Evolutionary conservation across 2,797 vertebrate genomes (phyloP).

Genomic region (Phrynocephalus guinanensis): DNA sequence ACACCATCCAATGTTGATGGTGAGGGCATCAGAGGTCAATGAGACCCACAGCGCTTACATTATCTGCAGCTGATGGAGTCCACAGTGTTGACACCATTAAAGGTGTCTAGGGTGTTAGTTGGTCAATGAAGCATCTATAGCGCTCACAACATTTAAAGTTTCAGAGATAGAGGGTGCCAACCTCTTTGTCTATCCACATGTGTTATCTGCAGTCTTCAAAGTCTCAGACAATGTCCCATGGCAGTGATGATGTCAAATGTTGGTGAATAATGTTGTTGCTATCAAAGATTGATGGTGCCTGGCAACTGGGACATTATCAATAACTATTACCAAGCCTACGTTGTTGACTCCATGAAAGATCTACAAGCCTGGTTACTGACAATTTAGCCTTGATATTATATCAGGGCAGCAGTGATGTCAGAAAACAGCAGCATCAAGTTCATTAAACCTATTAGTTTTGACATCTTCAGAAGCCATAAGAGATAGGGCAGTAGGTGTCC

Average conservation of each 20-base stretch:
- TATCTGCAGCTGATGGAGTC: constrained; percentile 31
- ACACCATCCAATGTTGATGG: constrained; percentile 31
- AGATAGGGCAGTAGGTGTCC: neutral
- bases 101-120: constrained; percentile 19
- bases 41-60: constrained; percentile 33
- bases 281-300: constrained; percentile 15
- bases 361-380: constrained; percentile 14
- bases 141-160: constrained; percentile 31
- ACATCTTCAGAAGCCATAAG: constrained; percentile 22
- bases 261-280: constrained; percentile 11
- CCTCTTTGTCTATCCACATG: constrained; percentile 35
- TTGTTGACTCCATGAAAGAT: constrained; percentile 16
- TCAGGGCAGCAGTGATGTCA: constrained; percentile 20
- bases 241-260: constrained; percentile 27
- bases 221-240: constrained; percentile 28
- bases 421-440: constrained; percentile 22
- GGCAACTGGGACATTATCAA: constrained; percentile 15
- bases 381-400: constrained; percentile 26
- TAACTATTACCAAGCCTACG: constrained; percentile 20
- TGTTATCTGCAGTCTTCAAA: constrained; percentile 25
- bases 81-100: constrained; percentile 41
- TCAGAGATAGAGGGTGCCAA: constrained; percentile 23
- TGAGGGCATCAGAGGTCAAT: constrained; percentile 28
- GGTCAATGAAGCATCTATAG: constrained; percentile 18
- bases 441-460: constrained; percentile 8